Evolutionary conservation across 2,797 vertebrate genomes (phyloP), one percentile per base, ranked within the genome.

Genomic region (Etheostoma perlongum): DNA sequence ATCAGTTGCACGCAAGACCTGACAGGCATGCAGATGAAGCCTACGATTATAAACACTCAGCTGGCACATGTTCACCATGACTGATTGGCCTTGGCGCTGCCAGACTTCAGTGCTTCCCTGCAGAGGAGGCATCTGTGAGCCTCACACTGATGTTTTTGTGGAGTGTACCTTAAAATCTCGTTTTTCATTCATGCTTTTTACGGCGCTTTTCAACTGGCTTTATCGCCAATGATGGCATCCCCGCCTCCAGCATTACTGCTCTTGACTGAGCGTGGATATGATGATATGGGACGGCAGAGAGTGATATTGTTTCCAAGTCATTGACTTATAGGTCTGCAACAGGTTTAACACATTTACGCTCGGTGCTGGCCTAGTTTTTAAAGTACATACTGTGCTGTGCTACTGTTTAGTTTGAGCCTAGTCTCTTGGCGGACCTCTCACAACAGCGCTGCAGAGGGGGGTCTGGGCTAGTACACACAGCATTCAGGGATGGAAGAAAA

Each of bases 21-120:
- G 91, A 87, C 69, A 70, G 75, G 78, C 80, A 83, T 68, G 67
- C 72, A 81, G 86, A 91, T 87, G 84, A 89, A 81, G 82, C 76
- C 76, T 11, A 30, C 52, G 53, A 85, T 83, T 83, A 72, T 54
- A 85, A 87, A 87, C 85, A 75, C 83, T 85, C 88, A 42, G 83
- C 80, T 74, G 74, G 83, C 88, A 89, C 80, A 87, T 86, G 87
- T 61, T 83, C 64, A 19, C 72, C 66, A 4, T 79, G 82, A 85
- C 87, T 72, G 87, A 85, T 88, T 70, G 85, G 80, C 78, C 81
- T 76, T 48, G 7, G 79, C 78, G 52, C 79, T 74, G 85, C 76
- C 79, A 82, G 80, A 76, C 78, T 74, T 74, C 72, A 74, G 59
- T 36, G 72, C 85, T 23, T 78, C 84, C 90, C 89, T 71, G 76